Base-by-base conservation (phyloP, 2,888 invertebrate genomes). In the Apotomis turbidana region DNA sequence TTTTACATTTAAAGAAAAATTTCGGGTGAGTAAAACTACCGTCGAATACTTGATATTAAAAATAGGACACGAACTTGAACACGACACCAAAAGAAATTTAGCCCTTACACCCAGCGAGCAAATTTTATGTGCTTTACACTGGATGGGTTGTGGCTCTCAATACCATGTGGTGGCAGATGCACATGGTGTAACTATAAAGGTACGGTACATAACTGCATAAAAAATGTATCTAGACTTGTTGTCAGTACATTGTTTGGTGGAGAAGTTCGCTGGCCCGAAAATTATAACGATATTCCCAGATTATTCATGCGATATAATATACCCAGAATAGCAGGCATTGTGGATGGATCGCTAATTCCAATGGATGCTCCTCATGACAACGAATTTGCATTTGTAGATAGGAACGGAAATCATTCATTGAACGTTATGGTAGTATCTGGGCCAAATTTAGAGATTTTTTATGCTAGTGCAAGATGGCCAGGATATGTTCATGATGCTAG, bases 261-360 rank as follows among this genome's bases (percentile, higher is more conserved):
- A 60, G 67, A 72, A 57, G 70, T 74, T n/a, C 62, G 69, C 64
- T 70, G 61, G 70, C 70, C 71, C 44, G 60, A 61, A 61, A 72
- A 74, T 70, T 74, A 4, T 38, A 12, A 36, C 57, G 57, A 57
- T 57, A 36, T 57, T 36, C 57, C 57, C 36, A 57, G 36, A 57
- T 9, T 57, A 27, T 57, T 57, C 36, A 57, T 57, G 57, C 27
- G 10, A 41, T 41, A 57, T 57, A 57, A 36, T 57, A 57, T 57
- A 10, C 57, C 57, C 3, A 36, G 57, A 57, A 57, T 57, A 57
- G 57, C 57, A 36, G 57, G 57, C 57, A 27, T 57, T 57, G 57
- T 57, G 57, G 57, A 57, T 57, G 57, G 57, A 9, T 2, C 10
- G 5, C 41, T 41, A 41, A 41, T 41, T 41, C 41, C 5, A 41